These are phyloP conservation scores for Montipora capricornis DNA, from an alignment of 64 coral and sea anemone genomes.

Conservation along the genomic window DNA sequence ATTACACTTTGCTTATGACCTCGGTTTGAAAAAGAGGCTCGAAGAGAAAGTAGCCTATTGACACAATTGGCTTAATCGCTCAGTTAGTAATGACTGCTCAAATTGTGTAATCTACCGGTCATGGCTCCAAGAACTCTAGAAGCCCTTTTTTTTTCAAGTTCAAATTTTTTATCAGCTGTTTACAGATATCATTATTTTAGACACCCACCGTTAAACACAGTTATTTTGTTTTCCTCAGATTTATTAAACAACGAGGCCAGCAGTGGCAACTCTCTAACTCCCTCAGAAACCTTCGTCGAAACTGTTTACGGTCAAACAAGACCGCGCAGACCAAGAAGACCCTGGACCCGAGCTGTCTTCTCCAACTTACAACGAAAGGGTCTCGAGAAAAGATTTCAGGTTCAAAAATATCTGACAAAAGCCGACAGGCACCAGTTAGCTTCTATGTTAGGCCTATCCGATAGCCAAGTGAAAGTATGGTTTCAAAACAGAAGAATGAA, in stretches of 20 bases:
- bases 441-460: conserved; percentile 65
- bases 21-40: no score
- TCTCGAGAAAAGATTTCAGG: conserved; percentile 74
- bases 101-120: no score
- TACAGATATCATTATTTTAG: not conserved
- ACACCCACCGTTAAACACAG: no score
- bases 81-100: no score
- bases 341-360: conserved; percentile 79
- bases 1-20: no score
- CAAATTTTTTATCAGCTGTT: no score
- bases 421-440: conserved; percentile 72
- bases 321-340: conserved; percentile 59
- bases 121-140: no score
- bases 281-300: conserved; percentile 12
- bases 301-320: conserved; percentile 20
- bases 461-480: conserved; percentile 81
- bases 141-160: no score
- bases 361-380: conserved; percentile 71
- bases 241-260: not conserved
- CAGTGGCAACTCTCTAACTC: not conserved
- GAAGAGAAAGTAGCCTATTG: no score
- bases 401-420: conserved; percentile 78
- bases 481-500: conserved; percentile 83
- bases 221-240: not conserved
- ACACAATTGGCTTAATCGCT: no score